These are phyloP conservation scores for Drosophila nr. perissopoda DNA, from an alignment of 2,888 invertebrate genomes.

Conservation along the genomic window DNA sequence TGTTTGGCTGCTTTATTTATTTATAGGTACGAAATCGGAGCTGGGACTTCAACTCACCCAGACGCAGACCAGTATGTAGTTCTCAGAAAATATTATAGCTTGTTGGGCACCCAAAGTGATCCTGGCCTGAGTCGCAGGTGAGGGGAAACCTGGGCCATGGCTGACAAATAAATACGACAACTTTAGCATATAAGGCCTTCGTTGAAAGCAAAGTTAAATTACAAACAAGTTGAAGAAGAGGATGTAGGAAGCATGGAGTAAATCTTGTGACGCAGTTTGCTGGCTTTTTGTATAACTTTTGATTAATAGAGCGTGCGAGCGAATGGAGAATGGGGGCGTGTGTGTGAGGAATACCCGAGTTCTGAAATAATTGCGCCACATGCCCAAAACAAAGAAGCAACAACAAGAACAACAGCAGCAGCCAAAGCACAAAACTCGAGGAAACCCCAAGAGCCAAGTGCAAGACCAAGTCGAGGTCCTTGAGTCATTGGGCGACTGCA, in stretches of 20 bases:
- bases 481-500: constrained; percentile 44
- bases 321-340: constrained; percentile 6
- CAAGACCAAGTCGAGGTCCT: constrained; percentile 26
- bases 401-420: constrained; percentile 6
- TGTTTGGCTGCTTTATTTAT: constrained; percentile 76
- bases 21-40: constrained; percentile 60
- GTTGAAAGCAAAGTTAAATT: constrained; percentile 68
- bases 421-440: constrained; percentile 5
- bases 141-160: background rate
- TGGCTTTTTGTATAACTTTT: constrained; percentile 75
- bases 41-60: constrained; percentile 12
- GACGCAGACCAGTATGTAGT: constrained; percentile 27
- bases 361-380: constrained; percentile 71
- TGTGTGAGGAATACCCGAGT: constrained; percentile 20
- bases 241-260: background rate
- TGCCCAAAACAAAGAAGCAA: constrained; percentile 43
- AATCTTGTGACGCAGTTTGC: constrained; percentile 64
- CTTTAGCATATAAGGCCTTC: constrained; percentile 43
- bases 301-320: constrained; percentile 68
- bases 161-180: constrained; percentile 37
- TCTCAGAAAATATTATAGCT: constrained; percentile 70
- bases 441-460: constrained; percentile 28
- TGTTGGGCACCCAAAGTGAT: constrained; percentile 39
- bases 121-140: background rate
- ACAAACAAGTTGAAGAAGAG: constrained; percentile 55